Conservation (phyloP, 2,797 vertebrate species). For the Astyanax mexicanus region DNA sequence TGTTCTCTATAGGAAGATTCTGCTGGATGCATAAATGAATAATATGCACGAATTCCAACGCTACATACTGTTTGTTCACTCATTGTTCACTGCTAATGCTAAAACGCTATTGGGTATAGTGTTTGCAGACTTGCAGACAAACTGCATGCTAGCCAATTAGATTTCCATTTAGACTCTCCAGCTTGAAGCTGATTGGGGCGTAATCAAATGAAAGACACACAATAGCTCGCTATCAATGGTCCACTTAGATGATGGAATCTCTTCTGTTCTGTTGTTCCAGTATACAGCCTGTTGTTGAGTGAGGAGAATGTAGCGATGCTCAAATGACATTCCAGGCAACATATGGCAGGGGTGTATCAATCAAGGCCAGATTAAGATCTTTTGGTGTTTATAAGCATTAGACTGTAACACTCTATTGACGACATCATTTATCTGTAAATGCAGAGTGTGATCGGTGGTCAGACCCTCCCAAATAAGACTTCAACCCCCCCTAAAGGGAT, state of each 20-base stretch:
- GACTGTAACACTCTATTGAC: no score
- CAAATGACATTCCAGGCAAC: slow-evolving; percentile 12
- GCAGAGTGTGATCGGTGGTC: no score
- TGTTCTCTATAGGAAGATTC: slow-evolving; percentile 70
- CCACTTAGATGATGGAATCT: slow-evolving; percentile 44
- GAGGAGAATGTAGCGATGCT: background rate
- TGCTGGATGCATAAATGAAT: slow-evolving; percentile 71
- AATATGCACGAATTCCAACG: slow-evolving; percentile 9
- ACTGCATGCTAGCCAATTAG: slow-evolving; percentile 35
- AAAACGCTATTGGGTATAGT: slow-evolving; percentile 20
- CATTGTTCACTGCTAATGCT: slow-evolving; percentile 31
- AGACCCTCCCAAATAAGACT: no score
- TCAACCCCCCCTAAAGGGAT: no score
- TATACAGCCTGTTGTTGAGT: slow-evolving; percentile 16
- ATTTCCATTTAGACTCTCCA: slow-evolving; percentile 30
- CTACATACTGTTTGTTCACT: slow-evolving; percentile 13
- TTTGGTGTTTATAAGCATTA: no score
- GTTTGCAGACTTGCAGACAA: slow-evolving; percentile 45
- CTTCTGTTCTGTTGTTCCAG: slow-evolving; percentile 7
- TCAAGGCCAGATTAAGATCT: background rate
- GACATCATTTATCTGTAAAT: no score
- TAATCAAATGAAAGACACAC: slow-evolving; percentile 50
- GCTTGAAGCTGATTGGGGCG: slow-evolving; percentile 37
- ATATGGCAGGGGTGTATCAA: background rate
- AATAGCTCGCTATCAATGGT: slow-evolving; percentile 40